These are phyloP conservation scores for Phrynocephalus versicolor DNA, from an alignment of 2,113 vertebrate species.

Conservation along the genomic window DNA sequence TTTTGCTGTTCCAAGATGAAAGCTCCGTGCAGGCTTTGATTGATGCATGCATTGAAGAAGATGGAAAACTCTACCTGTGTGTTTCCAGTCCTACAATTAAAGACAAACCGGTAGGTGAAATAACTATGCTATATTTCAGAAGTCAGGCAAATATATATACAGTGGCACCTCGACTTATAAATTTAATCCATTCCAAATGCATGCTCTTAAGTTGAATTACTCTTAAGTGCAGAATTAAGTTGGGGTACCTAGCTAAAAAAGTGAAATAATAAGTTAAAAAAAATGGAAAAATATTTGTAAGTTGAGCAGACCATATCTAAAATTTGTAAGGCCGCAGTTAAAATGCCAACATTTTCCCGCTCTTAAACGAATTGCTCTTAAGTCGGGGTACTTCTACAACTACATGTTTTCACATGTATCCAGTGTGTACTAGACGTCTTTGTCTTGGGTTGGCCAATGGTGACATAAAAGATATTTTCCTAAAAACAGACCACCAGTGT, in stretches of 20 bases:
- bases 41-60: slow-evolving; percentile 98
- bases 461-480: not conserved
- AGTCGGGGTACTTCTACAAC: not conserved
- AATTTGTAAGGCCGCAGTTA: too few species aligned
- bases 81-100: slow-evolving; percentile 99
- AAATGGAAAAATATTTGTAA: too few species aligned
- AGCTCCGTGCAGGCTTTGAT: slow-evolving; percentile 98
- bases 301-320: too few species aligned
- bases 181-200: too few species aligned
- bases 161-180: too few species aligned
- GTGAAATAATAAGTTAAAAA: too few species aligned
- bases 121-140: slow-evolving; percentile 30
- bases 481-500: not conserved
- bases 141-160: slow-evolving; percentile 17
- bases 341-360: too few species aligned
- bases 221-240: too few species aligned
- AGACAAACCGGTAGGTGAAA: slow-evolving; percentile 93
- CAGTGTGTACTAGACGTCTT: not conserved
- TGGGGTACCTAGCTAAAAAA: too few species aligned
- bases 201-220: too few species aligned
- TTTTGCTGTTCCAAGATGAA: slow-evolving; percentile 98
- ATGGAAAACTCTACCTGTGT: slow-evolving; percentile 97
- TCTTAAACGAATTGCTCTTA: too few species aligned
- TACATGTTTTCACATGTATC: not conserved
- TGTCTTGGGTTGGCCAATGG: not conserved